phyloP scores from a whole-genome alignment of 2,888 invertebrate genomes.

The Acanthosepion pharaonis region DNA sequence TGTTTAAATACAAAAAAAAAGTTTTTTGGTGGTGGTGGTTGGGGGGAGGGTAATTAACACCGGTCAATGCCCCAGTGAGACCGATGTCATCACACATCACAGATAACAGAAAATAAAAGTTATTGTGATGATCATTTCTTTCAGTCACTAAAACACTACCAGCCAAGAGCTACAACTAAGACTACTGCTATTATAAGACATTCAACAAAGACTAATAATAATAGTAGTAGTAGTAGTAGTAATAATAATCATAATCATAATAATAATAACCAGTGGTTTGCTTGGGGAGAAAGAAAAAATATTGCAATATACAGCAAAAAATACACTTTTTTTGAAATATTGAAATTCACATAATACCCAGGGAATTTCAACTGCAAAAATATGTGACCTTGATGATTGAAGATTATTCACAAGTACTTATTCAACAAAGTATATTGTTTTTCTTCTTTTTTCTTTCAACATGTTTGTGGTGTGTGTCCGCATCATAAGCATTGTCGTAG shows the following conservation, averaged over 20 bases:
- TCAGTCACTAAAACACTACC: conserved; percentile 45
- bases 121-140: conserved; percentile 35
- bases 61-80: conserved; percentile 33
- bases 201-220: conserved; percentile 45
- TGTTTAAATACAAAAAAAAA: background rate
- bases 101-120: conserved; percentile 13
- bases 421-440: conserved; percentile 43
- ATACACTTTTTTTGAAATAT: conserved; percentile 42
- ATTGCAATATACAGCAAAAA: conserved; percentile 47
- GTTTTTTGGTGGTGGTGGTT: background rate
- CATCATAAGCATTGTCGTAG: conserved; percentile 24
- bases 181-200: conserved; percentile 43
- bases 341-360: conserved; percentile 46
- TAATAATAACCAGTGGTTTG: conserved; percentile 35
- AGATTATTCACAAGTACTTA: conserved; percentile 42
- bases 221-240: conserved; percentile 37
- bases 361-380: conserved; percentile 46
- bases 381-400: conserved; percentile 42
- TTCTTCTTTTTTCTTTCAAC: background rate
- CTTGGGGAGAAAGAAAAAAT: conserved; percentile 40
- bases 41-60: conserved; percentile 13
- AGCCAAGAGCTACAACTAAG: conserved; percentile 46
- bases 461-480: conserved; percentile 21
- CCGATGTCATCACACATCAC: conserved; percentile 33
- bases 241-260: background rate